Evolutionary conservation across 1,140 invertebrate species (phyloP).

Genomic region (Patella vulgata): DNA sequence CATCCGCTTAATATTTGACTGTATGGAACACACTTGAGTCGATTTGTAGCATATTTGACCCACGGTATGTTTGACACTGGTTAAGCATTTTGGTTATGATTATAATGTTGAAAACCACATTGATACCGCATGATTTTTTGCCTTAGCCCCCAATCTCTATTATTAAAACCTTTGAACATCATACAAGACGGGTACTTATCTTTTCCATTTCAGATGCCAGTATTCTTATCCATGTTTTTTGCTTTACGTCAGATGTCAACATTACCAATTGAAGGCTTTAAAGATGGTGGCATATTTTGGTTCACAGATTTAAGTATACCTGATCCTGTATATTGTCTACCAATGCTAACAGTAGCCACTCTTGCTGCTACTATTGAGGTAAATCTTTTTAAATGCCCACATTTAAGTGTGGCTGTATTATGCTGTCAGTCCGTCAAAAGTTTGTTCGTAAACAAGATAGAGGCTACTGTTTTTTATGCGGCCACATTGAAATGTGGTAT

Average conservation of each 20-base stretch:
- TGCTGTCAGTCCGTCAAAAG: not conserved
- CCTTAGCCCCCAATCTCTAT: too few species aligned
- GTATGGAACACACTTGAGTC: too few species aligned
- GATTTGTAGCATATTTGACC: too few species aligned
- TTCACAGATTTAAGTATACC: conserved; percentile 89
- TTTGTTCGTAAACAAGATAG: not conserved
- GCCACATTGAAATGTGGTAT: too few species aligned
- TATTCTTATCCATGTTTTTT: conserved; percentile 92
- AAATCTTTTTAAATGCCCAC: conserved; percentile 31
- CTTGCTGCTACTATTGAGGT: conserved; percentile 84
- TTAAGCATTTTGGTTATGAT: too few species aligned
- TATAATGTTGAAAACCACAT: too few species aligned
- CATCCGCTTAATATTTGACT: too few species aligned
- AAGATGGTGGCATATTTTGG: conserved; percentile 90
- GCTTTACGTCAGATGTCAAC: conserved; percentile 85
- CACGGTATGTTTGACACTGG: too few species aligned
- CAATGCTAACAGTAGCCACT: conserved; percentile 84
- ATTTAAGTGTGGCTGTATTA: too few species aligned
- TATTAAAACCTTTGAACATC: too few species aligned
- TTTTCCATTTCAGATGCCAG: conserved; percentile 78
- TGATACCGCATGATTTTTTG: too few species aligned
- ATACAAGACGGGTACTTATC: too few species aligned
- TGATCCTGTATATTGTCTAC: conserved; percentile 91
- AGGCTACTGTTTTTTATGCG: not conserved
- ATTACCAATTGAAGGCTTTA: conserved; percentile 87